Conservation (phyloP, 2,113 vertebrate species). For the Chloebia gouldiae region DNA sequence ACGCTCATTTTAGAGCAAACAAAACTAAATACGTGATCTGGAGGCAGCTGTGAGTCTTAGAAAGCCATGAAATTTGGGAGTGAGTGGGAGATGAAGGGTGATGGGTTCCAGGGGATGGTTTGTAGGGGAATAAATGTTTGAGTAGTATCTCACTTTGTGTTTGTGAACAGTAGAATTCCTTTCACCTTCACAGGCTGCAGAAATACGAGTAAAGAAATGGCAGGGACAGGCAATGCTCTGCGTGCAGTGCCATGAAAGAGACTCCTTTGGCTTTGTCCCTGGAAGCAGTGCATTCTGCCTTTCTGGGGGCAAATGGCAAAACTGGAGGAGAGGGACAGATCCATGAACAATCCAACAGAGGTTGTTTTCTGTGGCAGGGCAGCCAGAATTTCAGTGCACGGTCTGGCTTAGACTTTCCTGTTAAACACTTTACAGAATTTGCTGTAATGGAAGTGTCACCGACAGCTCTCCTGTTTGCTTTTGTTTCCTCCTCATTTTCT, state of each 20-base stretch:
- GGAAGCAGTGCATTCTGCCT: not conserved
- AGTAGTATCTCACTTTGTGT: not conserved
- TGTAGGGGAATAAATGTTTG: not conserved
- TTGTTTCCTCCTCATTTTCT: not conserved
- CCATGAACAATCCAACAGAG: not conserved
- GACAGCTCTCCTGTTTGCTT: not conserved
- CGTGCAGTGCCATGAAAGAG: not conserved
- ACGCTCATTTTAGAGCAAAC: not conserved
- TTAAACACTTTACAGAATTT: not conserved
- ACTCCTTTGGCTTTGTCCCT: not conserved
- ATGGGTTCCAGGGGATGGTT: too few relatives aligned
- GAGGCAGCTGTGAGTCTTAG: not conserved
- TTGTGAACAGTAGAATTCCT: accelerated
- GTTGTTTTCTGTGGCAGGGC: not conserved
- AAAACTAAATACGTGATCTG: accelerated
- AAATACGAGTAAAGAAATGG: not conserved
- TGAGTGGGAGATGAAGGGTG: not conserved
- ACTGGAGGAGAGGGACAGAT: not conserved
- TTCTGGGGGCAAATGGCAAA: not conserved
- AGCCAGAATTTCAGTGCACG: not conserved
- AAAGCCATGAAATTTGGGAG: too few relatives aligned
- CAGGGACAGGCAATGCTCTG: not conserved
- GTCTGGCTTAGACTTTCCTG: not conserved
- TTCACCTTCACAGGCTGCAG: not conserved
- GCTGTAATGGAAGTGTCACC: not conserved